Conservation (phyloP, 1,140 invertebrate species). For the Drosophila watanabei region DNA sequence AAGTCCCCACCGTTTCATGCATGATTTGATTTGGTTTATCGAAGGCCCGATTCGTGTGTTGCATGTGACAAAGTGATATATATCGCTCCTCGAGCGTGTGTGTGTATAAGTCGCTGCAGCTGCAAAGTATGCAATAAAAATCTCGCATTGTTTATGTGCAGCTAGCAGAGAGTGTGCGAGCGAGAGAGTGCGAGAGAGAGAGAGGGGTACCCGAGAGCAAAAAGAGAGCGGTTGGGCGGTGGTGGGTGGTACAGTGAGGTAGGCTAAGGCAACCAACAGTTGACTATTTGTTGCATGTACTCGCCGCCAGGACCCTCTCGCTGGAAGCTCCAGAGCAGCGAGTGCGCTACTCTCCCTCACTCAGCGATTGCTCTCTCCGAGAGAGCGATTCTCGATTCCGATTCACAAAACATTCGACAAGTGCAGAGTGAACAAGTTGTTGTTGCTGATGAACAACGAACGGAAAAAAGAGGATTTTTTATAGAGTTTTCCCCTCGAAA, state of each 20-base stretch:
- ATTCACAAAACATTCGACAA: slow-evolving; percentile 84
- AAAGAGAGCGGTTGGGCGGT: not conserved
- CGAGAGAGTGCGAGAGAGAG: not conserved
- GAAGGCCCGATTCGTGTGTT: slow-evolving; percentile 45
- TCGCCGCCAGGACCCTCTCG: slow-evolving; percentile 36
- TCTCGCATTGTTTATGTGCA: slow-evolving; percentile 83
- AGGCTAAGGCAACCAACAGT: slow-evolving; percentile 82
- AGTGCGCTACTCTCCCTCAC: slow-evolving; percentile 39
- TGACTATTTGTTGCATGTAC: slow-evolving; percentile 83
- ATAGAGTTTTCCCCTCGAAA: slow-evolving; percentile 34
- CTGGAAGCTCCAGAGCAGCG: slow-evolving; percentile 16
- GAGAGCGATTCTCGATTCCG: slow-evolving; percentile 37
- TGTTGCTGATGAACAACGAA: slow-evolving; percentile 80
- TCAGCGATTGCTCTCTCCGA: slow-evolving; percentile 6
- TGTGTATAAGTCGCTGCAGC: slow-evolving; percentile 74
- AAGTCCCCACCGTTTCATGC: slow-evolving; percentile 12
- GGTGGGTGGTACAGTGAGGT: slow-evolving; percentile 70
- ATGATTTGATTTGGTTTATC: slow-evolving; percentile 60
- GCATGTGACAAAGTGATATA: slow-evolving; percentile 78
- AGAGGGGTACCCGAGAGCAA: not conserved
- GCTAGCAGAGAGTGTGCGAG: slow-evolving; percentile 16
- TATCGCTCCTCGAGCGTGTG: slow-evolving; percentile 28
- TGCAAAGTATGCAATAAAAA: slow-evolving; percentile 83
- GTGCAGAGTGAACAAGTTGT: slow-evolving; percentile 84
- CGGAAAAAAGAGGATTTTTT: slow-evolving; percentile 60